Evolutionary conservation across 2,797 vertebrate species (phyloP).

Genomic region (Balearica regulorum): DNA sequence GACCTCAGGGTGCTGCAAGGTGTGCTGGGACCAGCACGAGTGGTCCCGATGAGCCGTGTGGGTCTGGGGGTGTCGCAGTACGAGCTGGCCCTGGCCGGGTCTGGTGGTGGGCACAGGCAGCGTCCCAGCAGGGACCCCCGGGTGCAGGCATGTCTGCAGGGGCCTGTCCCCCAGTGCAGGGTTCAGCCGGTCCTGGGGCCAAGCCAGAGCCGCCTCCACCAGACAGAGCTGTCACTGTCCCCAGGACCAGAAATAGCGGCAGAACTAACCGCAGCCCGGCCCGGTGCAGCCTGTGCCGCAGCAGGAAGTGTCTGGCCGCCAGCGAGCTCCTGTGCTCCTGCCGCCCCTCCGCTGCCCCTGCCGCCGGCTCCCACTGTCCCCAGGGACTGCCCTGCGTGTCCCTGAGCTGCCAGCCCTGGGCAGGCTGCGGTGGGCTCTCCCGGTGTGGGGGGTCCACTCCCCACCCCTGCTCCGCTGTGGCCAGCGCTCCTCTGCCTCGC

Average conservation of each 20-base stretch:
- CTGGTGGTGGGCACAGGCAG: too few relatives aligned
- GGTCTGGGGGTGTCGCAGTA: not conserved
- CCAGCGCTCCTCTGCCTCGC: not conserved
- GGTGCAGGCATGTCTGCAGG: not conserved
- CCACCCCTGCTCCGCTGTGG: not conserved
- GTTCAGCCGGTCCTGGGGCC: not conserved
- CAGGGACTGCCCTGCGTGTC: too few relatives aligned
- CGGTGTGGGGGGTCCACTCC: not conserved
- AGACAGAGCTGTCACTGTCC: not conserved
- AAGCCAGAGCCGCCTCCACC: not conserved
- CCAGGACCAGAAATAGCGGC: not conserved
- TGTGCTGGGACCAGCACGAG: too few relatives aligned
- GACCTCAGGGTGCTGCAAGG: not conserved
- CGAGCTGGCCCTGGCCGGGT: not conserved
- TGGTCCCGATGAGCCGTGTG: accelerated
- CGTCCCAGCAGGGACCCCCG: not conserved
- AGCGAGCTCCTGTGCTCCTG: not conserved
- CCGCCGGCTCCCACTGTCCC: accelerated
- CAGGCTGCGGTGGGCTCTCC: not conserved
- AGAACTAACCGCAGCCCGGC: not conserved
- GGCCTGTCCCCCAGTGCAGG: not conserved
- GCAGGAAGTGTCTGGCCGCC: not conserved
- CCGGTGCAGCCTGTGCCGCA: accelerated
- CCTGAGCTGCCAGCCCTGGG: accelerated
- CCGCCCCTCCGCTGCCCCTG: not conserved